A percentile compares a stretch with the other conserved stretches of the same genome.
phyloP scores from a whole-genome alignment of 2,888 invertebrate species.

The Crocallis elinguaria region DNA sequence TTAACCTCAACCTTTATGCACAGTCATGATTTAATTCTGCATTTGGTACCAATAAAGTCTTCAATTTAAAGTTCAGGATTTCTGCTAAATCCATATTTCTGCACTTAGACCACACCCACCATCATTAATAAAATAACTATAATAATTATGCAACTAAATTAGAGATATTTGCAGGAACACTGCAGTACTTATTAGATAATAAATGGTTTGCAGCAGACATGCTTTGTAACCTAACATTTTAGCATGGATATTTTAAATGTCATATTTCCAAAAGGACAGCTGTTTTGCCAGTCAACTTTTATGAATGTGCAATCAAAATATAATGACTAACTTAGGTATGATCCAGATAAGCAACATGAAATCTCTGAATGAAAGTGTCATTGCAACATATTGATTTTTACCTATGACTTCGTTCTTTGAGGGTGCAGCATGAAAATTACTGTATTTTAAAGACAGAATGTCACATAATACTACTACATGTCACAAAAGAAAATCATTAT shows the following conservation, averaged over 20 bases:
- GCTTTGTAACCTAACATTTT: conserved; percentile 3
- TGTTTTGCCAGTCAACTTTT: not conserved
- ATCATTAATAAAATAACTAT: conserved; percentile 5
- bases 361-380: conserved; percentile 4
- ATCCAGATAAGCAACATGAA: conserved; percentile 8
- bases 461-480: too few species aligned
- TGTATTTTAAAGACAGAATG: not conserved
- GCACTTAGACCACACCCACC: conserved; percentile 9
- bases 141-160: too few species aligned
- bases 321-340: not conserved
- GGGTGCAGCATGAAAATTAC: conserved; percentile 6
- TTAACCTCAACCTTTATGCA: conserved; percentile 13
- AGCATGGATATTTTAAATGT: not conserved
- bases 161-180: not conserved
- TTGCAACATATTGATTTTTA: conserved; percentile 15
- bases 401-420: conserved; percentile 6
- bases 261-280: not conserved
- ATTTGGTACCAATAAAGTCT: not conserved
- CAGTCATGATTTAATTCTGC: conserved; percentile 8
- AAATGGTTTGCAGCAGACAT: not conserved
- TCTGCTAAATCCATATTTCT: not conserved
- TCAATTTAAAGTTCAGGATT: not conserved
- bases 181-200: not conserved
- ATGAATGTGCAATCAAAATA: not conserved
- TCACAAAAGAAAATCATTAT: too few species aligned